Evolutionary conservation across 2,797 vertebrate species (phyloP).

Genomic region (Austrolebias charrua): DNA sequence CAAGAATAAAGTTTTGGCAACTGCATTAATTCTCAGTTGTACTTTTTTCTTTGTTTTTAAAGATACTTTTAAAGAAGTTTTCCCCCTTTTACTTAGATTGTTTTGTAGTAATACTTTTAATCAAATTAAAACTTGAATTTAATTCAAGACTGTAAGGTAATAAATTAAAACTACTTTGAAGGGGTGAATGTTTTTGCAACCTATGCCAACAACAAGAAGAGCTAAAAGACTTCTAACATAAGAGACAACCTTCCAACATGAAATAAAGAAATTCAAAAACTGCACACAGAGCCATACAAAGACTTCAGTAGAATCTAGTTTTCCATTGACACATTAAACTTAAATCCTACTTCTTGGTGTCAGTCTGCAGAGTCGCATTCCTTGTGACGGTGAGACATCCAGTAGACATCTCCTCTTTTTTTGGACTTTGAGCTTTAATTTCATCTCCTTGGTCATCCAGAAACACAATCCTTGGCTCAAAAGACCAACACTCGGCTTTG

Average conservation of each 20-base stretch:
- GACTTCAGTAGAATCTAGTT: not conserved
- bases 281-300: not conserved
- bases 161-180: not conserved
- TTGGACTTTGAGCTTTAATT: not conserved
- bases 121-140: not conserved
- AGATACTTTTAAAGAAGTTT: too few relatives aligned
- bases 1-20: too few relatives aligned
- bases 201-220: not conserved
- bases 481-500: conserved; percentile 9
- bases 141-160: not conserved
- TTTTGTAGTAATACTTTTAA: not conserved
- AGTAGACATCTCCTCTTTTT: rapidly evolving
- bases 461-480: conserved; percentile 4
- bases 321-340: not conserved
- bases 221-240: not conserved
- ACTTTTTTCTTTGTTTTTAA: too few relatives aligned
- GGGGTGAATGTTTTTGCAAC: not conserved
- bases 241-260: not conserved
- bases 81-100: too few relatives aligned
- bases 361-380: not conserved
- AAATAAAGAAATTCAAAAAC: not conserved
- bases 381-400: not conserved
- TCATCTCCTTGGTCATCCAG: not conserved
- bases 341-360: not conserved
- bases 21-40: too few relatives aligned